Base-by-base conservation (phyloP, 2,113 vertebrate genomes). In the Ictidomys tridecemlineatus region DNA sequence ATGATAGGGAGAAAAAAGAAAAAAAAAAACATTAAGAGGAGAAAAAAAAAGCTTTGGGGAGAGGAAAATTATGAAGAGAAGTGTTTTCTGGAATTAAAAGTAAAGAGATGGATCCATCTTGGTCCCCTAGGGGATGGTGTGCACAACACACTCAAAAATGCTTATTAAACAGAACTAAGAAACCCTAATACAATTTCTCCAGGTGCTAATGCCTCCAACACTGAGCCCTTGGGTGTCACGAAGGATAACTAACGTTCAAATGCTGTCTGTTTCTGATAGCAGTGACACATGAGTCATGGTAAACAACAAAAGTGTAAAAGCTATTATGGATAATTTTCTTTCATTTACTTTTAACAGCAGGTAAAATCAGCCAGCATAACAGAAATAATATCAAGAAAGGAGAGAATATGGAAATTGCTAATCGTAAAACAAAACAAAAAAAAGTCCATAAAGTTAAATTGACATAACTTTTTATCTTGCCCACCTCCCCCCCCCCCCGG, bases 271-370 rank as follows among this genome's bases (percentile, higher is more conserved):
- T 92, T 74, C 90, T 74, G 67, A 90, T 1, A 87, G 77, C n/a
- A 34, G 78, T 12, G 58, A 22, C 24, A 73, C 14, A 0, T 30
- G 94, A 74, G 56, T 51, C 39, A 69, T 8, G 34, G 32, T 30
- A 88, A 95, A 95, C 74, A 96, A 91, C 73, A 63, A 74, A 94
- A 93, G 63, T 76, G 63, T 42, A 90, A 94, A 96, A 96, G 45
- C 85, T 79, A 96, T 87, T 94, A 95, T 10, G 65, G 80, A 45
- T 77, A 82, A 97, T 96, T 97, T 97, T 95, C 86, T 86, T 91
- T 89, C 82, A 92, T 85, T 97, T 45, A 82, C 83, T 97, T 96
- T 95, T 97, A 98, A 73, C 63, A 95, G 5, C 80, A 97, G 89
- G 61, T 96, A 95, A 94, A 82, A 97, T 96, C 89, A 97, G 86